Evolutionary conservation across 2,797 vertebrate species (phyloP), one percentile per base, ranked within the genome.

Genomic region (Chaenodraco wilsoni): DNA sequence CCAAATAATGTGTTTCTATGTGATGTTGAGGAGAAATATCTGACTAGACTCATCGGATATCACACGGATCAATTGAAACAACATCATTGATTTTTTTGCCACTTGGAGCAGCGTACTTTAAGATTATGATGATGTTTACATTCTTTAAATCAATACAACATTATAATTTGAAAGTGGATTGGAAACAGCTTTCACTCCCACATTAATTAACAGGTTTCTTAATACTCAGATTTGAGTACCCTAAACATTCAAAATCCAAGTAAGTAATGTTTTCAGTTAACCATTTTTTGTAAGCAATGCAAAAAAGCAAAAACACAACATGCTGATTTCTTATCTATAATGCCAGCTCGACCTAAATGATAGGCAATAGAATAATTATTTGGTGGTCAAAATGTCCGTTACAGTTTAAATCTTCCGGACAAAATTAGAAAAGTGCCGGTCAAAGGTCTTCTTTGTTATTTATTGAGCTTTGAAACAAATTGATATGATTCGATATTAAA

Each of bases 1-100:
- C 19, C 31, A 19, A 52, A 60, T 43, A 59, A 23, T 12, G 15
- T 27, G 49, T 14, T 66, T 64, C 9, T 41, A 3, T 12, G 17
- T 17, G 54, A 61, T 65, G 64, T 16, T 19, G 46, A 63, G 40
- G 4, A 15, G 58, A 16, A 52, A 49, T 31, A 57, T 58, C 19
- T 3, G 51, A 62, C 1, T 45, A 23, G 13, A 41, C 27, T 2
- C 0, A 1, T 16, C 21, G 40, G 12, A 9, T 45, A 59, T 61
- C 41, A 27, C 16, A 10, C 11, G 13, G 19, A 57, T 41, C 19
- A 19, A 2, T 56, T 37, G 10, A 57, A 63, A 71, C 33, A 3
- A 23, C 17, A 46, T 37, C 14, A 46, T 46, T 23, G 9, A 37
- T 62, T 11, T 6, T 49, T 31, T 65, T 19, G 55, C 23, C 9